A percentile compares a stretch with the other conserved stretches of the same genome.
Evolutionary conservation across 1,140 invertebrate genomes (phyloP).

Genomic region (Cydia splendana): DNA sequence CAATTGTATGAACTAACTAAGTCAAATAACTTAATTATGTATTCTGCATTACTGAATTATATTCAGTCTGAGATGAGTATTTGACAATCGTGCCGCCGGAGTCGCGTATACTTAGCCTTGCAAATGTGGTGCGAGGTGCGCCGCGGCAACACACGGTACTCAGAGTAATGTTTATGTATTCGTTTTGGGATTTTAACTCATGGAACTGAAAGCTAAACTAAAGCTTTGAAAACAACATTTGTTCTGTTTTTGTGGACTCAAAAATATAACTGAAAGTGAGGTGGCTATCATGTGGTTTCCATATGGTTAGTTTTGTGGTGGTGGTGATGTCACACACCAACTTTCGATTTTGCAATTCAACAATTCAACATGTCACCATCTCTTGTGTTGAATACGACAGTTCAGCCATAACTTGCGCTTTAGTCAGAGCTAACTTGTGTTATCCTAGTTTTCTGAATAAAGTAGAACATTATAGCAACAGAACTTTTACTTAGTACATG

Average conservation of each 20-base stretch:
- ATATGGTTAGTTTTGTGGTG: no score
- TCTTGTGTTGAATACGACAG: no score
- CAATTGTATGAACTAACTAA: not conserved
- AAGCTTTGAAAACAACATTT: not conserved
- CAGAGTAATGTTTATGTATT: conserved; percentile 1
- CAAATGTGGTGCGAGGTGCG: not conserved
- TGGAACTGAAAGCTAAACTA: not conserved
- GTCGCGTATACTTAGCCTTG: not conserved
- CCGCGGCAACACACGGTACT: not conserved
- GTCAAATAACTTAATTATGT: not conserved
- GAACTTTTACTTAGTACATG: no score
- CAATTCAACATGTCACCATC: no score
- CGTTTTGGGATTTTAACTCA: not conserved
- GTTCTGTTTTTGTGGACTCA: not conserved
- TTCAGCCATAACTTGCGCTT: no score
- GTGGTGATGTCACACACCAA: no score
- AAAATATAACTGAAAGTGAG: no score
- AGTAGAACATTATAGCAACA: no score
- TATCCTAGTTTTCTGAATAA: no score
- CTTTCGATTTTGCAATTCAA: no score
- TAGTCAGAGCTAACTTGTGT: no score
- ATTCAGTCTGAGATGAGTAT: not conserved
- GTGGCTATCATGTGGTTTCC: no score
- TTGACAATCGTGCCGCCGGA: not conserved
- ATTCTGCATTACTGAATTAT: not conserved